Evolutionary conservation across 2,888 invertebrate species (phyloP), one percentile per base, ranked within the genome.

Genomic region (Pachycephus smyrnensis): DNA sequence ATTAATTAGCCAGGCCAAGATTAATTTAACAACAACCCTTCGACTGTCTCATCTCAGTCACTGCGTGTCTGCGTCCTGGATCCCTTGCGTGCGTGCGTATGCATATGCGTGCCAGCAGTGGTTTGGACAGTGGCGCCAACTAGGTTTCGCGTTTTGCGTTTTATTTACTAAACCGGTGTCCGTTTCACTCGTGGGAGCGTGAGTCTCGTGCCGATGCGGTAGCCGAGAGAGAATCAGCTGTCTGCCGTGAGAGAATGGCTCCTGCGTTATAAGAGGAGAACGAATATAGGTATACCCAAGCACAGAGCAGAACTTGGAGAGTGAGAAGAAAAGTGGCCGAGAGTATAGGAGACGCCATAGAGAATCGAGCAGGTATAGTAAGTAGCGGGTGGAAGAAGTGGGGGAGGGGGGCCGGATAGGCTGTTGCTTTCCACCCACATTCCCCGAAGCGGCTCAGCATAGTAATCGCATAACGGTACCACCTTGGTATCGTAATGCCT

Each of bases 391-490:
- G 33, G 73, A 76, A 12, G 33, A 69, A 12, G 75, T 32, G 76
- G 68, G 69, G 73, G 73, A 77, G 77, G 76, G 82, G 81, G 75
- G n/a, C n/a, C 79, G 73, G 80, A 85, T 82, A 82, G 84, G 80
- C 86, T 82, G 82, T 84, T 82, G 86, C 83, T 87, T 89, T 86
- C 86, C 89, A 89, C 89, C 89, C 88, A 88, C 89, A 89, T 88
- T 87, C 86, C 82, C 85, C 80, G 82, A 84, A 83, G 84, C 83
- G 81, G 84, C 82, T 83, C 83, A 84, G 89, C 86, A 89, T 89
- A 88, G 88, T 86, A 89, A 89, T 89, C 88, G 85, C 83, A 82
- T 89, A 89, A 89, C 89, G 89, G 89, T 88, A 89, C 82, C 80
- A 80, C 83, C 84, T 80, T 81, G 83, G 86, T 87, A 86, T 88